Evolutionary conservation across 2,888 invertebrate species (phyloP).

Genomic region (Aelia acuminata): DNA sequence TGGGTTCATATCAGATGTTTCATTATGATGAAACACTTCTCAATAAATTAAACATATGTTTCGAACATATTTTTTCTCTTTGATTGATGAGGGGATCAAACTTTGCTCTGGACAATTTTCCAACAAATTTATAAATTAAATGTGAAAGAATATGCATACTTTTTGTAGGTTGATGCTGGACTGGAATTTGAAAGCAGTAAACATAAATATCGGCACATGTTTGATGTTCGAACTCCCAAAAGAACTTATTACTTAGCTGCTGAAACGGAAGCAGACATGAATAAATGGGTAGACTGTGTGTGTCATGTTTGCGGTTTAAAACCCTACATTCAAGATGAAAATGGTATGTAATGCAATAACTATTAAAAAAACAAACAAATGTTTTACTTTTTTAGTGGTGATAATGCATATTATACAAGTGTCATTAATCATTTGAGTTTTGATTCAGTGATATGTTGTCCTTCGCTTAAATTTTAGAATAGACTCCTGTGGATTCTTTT

Average conservation of each 20-base stretch:
- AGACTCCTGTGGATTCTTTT: neutral
- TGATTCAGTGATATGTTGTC: neutral
- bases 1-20: neutral
- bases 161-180: constrained; percentile 84
- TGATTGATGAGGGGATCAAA: too few species aligned
- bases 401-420: neutral
- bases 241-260: constrained; percentile 94
- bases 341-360: constrained; percentile 67
- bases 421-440: neutral
- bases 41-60: too few species aligned
- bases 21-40: neutral
- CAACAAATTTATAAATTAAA: too few species aligned
- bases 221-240: constrained; percentile 89
- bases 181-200: constrained; percentile 86
- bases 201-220: constrained; percentile 86
- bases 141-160: too few species aligned
- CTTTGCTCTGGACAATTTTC: too few species aligned
- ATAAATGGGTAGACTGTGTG: constrained; percentile 94
- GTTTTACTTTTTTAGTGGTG: neutral
- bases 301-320: constrained; percentile 92
- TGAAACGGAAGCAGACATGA: constrained; percentile 93
- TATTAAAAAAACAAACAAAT: neutral
- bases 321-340: constrained; percentile 76
- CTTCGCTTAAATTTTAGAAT: neutral
- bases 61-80: too few species aligned